Base-by-base conservation (phyloP, 1,140 invertebrate genomes). In the Caenorhabditis brenneri region DNA sequence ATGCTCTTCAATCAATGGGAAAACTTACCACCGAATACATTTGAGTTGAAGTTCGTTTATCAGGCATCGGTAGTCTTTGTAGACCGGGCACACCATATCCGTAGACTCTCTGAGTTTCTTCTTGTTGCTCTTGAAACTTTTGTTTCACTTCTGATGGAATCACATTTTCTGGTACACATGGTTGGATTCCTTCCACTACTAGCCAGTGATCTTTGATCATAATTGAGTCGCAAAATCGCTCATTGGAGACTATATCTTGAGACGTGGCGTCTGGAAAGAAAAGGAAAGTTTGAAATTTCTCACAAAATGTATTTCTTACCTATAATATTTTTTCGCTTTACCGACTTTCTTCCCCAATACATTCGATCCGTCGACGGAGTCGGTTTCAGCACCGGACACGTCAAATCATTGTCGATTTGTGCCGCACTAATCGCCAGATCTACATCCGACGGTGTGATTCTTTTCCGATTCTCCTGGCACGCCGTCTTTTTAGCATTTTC, bases 141-240 rank as follows among this genome's bases (percentile, higher is more conserved):
- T 24, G 19, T 46, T 74, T 74, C 10, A 74, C 65, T 24, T 74
- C 65, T 10, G 65, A 46, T 42, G 65, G 65, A 31, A 74, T 74
- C 36, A 74, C 65, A 42, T 74, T 74, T 31, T 74, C 65, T 24
- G 65, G 65, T 16, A 74, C 27, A 42, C 65, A 74, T 2, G 65
- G 65, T 24, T 74, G 65, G 42, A 74, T 31, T 27, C 65, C 65
- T 12, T 74, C 65, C 12, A 74, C 65, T 9, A 74, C 65, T 46
- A 74, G n/a, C 65, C 65, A 74, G n/a, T 74, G 65, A 74, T 74
- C 65, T 24, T 74, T 74, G 12, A 74, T 74, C 65, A 74, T 74
- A 10, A 74, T 74, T 46, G 65, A 74, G 5, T 74, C 65, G 24
- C 65, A 74, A 24, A 74, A 74, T 7, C 65, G 36, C 24, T 74